phyloP scores from a whole-genome alignment of 2,113 vertebrate species.

The Chlorodrepanis virens region DNA sequence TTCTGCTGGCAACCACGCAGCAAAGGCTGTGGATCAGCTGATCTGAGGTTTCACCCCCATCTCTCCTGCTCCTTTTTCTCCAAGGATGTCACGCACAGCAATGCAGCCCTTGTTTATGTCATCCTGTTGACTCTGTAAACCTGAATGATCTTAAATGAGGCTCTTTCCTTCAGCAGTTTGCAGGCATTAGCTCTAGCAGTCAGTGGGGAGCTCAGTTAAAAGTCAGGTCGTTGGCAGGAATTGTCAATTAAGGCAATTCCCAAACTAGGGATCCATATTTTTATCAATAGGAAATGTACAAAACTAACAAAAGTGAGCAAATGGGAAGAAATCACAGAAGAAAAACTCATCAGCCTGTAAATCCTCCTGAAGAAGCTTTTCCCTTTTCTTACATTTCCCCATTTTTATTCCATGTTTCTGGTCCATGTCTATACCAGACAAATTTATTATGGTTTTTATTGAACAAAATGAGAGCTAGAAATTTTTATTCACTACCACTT shows the following conservation, averaged over 20 bases:
- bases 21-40: neutral
- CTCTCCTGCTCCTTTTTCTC: rapidly evolving
- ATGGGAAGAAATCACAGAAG: neutral
- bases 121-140: neutral
- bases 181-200: neutral
- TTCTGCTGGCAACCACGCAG: neutral
- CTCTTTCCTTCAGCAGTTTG: neutral
- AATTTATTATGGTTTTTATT: neutral
- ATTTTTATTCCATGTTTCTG: neutral
- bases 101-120: neutral
- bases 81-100: rapidly evolving
- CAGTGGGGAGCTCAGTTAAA: neutral
- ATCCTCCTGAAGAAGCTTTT: neutral
- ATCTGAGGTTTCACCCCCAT: rapidly evolving
- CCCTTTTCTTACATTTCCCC: neutral
- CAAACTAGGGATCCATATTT: neutral
- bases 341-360: neutral
- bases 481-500: neutral
- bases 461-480: neutral
- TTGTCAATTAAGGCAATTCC: neutral
- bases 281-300: neutral
- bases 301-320: neutral
- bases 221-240: neutral
- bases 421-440: neutral
- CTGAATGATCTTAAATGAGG: neutral